Evolutionary conservation across 1,140 invertebrate genomes (phyloP), one percentile per base, ranked within the genome.

Genomic region (Cataglyphis hispanica): DNA sequence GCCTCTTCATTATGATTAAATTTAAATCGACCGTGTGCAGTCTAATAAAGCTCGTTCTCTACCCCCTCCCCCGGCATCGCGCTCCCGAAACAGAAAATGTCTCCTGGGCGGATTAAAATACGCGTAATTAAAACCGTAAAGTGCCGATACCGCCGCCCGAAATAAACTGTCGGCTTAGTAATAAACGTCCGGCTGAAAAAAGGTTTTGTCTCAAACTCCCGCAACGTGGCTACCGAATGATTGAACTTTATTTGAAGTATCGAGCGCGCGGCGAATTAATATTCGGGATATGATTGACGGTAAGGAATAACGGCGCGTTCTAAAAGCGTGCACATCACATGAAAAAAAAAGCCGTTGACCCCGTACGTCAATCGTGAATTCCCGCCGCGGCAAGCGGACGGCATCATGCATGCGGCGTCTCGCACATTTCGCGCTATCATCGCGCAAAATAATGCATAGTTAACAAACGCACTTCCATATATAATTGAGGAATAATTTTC

Each of bases 1-100:
- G 93, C 87, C 92, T 92, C 92, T 94, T 94, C 91, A 94, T 95
- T 94, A 93, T 90, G 90, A 94, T 94, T 94, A 94, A 93, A 95
- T 94, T 95, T 94, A 93, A 95, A 95, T 95, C 92, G 92, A 88
- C 88, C 86, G 87, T 84, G 85, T 89, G 86, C 89, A 75, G 86
- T 89, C 92, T 91, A 91, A 93, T 93, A 92, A 94, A 93, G 91
- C 93, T 93, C 92, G 91, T 92, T 93, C 87, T 70, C 87, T 70
- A 69, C 60, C 63, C n/a, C n/a, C n/a, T n/a, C n/a, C n/a, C n/a
- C n/a, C 80, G 31, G 63, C 43, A 56, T 19, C 50, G 6, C 53
- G 56, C 64, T 67, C 67, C 58, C 89, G 83, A 93, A 93, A 92
- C 90, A 92, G 87, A 92, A 92, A 94, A 91, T 92, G 89, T 94